A percentile compares a stretch with the other conserved stretches of the same genome.
Evolutionary conservation across 2,888 invertebrate species (phyloP).

Genomic region (Apodemia hepburni): DNA sequence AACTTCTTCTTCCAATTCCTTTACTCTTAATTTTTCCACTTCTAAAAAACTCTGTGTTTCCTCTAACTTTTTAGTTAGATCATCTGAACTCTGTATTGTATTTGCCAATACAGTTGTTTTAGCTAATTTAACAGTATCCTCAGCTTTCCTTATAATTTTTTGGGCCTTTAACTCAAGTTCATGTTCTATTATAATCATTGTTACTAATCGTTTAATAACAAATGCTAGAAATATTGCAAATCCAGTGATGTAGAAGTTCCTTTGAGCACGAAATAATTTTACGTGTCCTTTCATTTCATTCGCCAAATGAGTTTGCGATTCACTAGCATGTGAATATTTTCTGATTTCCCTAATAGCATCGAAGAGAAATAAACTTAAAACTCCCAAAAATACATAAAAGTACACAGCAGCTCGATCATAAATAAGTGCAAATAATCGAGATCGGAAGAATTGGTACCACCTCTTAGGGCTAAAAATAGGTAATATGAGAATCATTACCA

Average conservation of each 20-base stretch:
- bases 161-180: conserved; percentile 81
- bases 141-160: conserved; percentile 84
- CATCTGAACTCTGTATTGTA: conserved; percentile 40
- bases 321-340: conserved; percentile 81
- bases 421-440: conserved; percentile 82
- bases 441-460: conserved; percentile 89
- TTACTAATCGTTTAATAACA: conserved; percentile 83
- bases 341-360: conserved; percentile 87
- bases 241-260: conserved; percentile 90
- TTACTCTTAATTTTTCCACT: conserved; percentile 41
- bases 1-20: conserved; percentile 47
- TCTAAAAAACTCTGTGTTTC: conserved; percentile 40
- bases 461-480: conserved; percentile 86
- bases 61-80: conserved; percentile 37
- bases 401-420: conserved; percentile 83
- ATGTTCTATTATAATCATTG: conserved; percentile 83
- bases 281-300: conserved; percentile 84
- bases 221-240: conserved; percentile 87
- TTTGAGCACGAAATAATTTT: conserved; percentile 87
- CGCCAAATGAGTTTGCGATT: conserved; percentile 68
- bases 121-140: conserved; percentile 77
- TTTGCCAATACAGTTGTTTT: conserved; percentile 49
- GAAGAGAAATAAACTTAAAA: conserved; percentile 83
- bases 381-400: conserved; percentile 80
- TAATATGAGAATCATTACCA: conserved; percentile 83